Conservation (phyloP, 2,113 vertebrate species). For the Oreotrochilus melanogaster region DNA sequence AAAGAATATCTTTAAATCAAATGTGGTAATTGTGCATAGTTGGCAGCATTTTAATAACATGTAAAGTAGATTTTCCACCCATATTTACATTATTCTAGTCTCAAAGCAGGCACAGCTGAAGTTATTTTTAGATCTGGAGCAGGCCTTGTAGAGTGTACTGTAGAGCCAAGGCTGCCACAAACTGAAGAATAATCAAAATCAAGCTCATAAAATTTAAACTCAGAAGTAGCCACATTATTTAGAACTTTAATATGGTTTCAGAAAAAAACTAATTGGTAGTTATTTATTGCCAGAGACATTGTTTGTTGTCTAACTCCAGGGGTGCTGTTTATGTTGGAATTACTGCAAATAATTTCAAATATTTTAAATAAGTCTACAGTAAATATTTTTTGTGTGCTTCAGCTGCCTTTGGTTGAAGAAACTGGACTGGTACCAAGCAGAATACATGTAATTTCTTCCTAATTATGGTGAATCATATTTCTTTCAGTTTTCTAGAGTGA, state of each 20-base stretch:
- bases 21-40: not conserved
- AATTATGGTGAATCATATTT: not conserved
- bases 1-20: not conserved
- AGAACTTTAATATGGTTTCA: slow-evolving; percentile 45
- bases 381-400: slow-evolving; percentile 25
- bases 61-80: not conserved
- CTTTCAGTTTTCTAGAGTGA: not conserved
- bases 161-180: not conserved
- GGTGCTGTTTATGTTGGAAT: slow-evolving; percentile 22
- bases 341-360: slow-evolving; percentile 16
- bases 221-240: slow-evolving; percentile 58
- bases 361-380: slow-evolving; percentile 30
- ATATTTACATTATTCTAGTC: not conserved
- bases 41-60: not conserved
- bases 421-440: not conserved
- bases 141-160: not conserved
- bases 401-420: not conserved
- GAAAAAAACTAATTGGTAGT: slow-evolving; percentile 57
- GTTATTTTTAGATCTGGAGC: slow-evolving; percentile 44
- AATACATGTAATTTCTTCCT: not conserved
- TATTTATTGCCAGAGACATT: slow-evolving; percentile 32
- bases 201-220: slow-evolving; percentile 69
- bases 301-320: slow-evolving; percentile 22
- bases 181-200: slow-evolving; percentile 56
- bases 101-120: not conserved